Percentiles rank a stretch among this genome's conserved stretches.
Conservation (phyloP, 2,888 invertebrate genomes). For the Drosophila lutescens region DNA sequence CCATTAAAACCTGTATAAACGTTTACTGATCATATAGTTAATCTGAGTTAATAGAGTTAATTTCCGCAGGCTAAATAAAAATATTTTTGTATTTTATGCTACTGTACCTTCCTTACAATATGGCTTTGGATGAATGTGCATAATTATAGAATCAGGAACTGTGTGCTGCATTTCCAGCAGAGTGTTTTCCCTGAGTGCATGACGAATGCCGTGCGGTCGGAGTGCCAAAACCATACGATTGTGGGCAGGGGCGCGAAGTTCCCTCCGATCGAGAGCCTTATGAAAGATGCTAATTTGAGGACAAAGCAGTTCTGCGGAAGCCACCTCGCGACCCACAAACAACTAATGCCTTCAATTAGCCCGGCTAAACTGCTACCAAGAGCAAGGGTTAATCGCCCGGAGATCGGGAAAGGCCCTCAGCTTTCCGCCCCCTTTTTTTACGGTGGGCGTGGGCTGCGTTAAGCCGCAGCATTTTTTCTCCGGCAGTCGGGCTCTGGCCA, state of each 20-base stretch:
- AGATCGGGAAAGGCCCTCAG: conserved; percentile 50
- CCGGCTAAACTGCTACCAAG: conserved; percentile 49
- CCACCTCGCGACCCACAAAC: conserved; percentile 71
- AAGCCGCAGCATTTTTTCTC: conserved; percentile 60
- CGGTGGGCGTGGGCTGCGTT: conserved; percentile 66
- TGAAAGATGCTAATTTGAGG: conserved; percentile 67
- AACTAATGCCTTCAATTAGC: conserved; percentile 80
- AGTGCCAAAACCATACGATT: conserved; percentile 68
- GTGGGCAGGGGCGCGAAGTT: conserved; percentile 50
- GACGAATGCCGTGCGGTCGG: conserved; percentile 54
- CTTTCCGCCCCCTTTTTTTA: conserved; percentile 13
- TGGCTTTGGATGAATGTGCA: neutral
- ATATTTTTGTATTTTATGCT: no score
- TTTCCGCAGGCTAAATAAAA: no score
- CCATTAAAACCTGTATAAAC: no score
- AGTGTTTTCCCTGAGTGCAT: conserved; percentile 37
- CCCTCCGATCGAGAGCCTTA: conserved; percentile 54
- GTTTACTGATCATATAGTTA: no score
- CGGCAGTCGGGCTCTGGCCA: conserved; percentile 1
- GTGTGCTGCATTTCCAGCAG: neutral
- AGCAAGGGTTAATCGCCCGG: conserved; percentile 66
- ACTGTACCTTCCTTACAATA: neutral
- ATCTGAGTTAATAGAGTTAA: no score
- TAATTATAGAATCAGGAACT: neutral
- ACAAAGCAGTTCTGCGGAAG: conserved; percentile 70